These are phyloP conservation scores for Merluccius polli DNA, from an alignment of 2,797 vertebrate species.

Conservation along the genomic window DNA sequence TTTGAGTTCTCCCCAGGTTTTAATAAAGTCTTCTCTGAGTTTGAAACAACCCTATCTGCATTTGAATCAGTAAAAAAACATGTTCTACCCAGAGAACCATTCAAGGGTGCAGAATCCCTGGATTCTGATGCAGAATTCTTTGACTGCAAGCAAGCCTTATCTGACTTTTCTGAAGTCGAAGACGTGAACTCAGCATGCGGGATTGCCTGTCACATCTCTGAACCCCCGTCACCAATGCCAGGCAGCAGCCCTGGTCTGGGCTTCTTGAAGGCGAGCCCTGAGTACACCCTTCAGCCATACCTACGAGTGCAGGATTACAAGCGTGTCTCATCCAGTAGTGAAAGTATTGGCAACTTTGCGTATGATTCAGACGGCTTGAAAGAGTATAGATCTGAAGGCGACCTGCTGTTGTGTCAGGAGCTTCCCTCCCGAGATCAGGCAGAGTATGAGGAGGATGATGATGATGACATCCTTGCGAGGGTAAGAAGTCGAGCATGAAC, in stretches of 20 bases:
- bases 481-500: conserved; percentile 76
- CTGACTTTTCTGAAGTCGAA: conserved; percentile 64
- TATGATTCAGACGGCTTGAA: conserved; percentile 74
- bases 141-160: conserved; percentile 66
- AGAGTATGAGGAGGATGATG: conserved; percentile 61
- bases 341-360: conserved; percentile 67
- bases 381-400: conserved; percentile 49
- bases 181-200: conserved; percentile 36
- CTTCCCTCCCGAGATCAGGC: conserved; percentile 67
- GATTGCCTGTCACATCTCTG: conserved; percentile 54
- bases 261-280: conserved; percentile 30
- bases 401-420: conserved; percentile 75
- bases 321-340: conserved; percentile 59
- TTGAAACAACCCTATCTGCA: conserved; percentile 45
- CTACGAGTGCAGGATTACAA: conserved; percentile 49
- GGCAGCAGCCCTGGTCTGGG: conserved; percentile 36
- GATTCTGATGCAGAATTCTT: conserved; percentile 71
- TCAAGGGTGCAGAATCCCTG: conserved; percentile 35
- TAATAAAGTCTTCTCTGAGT: conserved; percentile 47
- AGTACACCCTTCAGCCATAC: conserved; percentile 23
- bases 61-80: conserved; percentile 30
- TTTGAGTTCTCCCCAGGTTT: conserved; percentile 51
- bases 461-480: conserved; percentile 81
- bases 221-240: conserved; percentile 58
- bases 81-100: not conserved